Evolutionary conservation across 2,797 vertebrate species (phyloP).

Genomic region (Halcyon badia): DNA sequence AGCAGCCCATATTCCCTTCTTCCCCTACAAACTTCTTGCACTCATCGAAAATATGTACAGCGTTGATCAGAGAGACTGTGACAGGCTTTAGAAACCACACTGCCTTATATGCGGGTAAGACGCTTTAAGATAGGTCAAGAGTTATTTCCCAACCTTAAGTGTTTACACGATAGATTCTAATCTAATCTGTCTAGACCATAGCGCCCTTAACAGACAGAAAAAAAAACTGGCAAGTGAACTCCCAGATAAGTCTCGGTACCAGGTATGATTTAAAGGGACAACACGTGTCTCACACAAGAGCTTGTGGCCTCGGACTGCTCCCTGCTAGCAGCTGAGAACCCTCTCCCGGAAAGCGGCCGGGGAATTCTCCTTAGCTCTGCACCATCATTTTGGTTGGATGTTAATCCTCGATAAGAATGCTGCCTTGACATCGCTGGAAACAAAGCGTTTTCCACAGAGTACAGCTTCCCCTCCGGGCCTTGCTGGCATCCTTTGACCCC

Average conservation of each 20-base stretch:
- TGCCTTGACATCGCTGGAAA: background rate
- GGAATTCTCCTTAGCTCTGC: background rate
- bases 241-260: conserved; percentile 23
- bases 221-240: background rate
- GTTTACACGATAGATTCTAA: conserved; percentile 53
- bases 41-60: background rate
- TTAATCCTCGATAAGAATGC: background rate
- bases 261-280: conserved; percentile 47
- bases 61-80: background rate
- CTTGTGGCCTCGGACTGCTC: background rate
- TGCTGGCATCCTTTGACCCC: background rate
- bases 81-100: background rate
- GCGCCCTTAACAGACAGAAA: conserved; percentile 46
- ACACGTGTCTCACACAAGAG: background rate
- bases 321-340: background rate
- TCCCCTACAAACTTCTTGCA: background rate
- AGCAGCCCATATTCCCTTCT: background rate
- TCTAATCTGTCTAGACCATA: conserved; percentile 64
- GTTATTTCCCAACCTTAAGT: conserved; percentile 52
- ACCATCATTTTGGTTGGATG: background rate
- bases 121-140: conserved; percentile 20
- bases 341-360: rapidly evolving
- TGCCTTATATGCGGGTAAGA: background rate
- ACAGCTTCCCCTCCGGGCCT: background rate
- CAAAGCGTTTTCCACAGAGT: background rate